Evolutionary conservation across 2,113 vertebrate species (phyloP).

Genomic region (Coptodon rendalli): DNA sequence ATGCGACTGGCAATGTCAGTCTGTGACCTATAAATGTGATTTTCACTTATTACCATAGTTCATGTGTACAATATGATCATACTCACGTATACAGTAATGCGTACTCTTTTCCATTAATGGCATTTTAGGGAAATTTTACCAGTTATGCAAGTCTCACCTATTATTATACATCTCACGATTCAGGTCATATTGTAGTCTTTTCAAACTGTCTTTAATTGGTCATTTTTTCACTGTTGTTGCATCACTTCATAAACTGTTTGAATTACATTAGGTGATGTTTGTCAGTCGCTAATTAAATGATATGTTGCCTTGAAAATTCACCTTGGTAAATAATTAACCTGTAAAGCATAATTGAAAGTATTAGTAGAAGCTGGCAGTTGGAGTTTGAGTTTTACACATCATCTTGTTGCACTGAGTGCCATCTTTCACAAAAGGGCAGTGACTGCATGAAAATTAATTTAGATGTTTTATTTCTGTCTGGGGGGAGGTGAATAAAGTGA

Average conservation of each 20-base stretch:
- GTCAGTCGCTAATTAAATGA: background rate
- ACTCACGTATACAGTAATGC: background rate
- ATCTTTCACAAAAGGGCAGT: background rate
- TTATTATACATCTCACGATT: background rate
- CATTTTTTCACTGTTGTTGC: background rate
- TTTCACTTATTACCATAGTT: background rate
- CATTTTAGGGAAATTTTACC: background rate
- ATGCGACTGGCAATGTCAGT: background rate
- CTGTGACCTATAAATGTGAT: background rate
- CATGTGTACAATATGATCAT: background rate
- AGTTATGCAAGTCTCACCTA: background rate
- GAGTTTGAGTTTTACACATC: background rate
- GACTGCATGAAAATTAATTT: background rate
- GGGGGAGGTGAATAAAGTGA: background rate
- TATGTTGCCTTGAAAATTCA: background rate
- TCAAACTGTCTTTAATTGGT: background rate
- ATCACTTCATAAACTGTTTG: background rate
- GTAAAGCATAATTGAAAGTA: background rate
- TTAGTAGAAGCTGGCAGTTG: background rate
- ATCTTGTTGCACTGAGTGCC: background rate
- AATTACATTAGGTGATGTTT: background rate
- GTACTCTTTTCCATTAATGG: background rate
- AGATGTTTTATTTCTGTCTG: background rate
- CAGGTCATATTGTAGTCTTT: background rate
- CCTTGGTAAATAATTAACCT: background rate